Evolutionary conservation across 2,888 invertebrate species (phyloP).

Genomic region (Psylliodes chrysocephalus): DNA sequence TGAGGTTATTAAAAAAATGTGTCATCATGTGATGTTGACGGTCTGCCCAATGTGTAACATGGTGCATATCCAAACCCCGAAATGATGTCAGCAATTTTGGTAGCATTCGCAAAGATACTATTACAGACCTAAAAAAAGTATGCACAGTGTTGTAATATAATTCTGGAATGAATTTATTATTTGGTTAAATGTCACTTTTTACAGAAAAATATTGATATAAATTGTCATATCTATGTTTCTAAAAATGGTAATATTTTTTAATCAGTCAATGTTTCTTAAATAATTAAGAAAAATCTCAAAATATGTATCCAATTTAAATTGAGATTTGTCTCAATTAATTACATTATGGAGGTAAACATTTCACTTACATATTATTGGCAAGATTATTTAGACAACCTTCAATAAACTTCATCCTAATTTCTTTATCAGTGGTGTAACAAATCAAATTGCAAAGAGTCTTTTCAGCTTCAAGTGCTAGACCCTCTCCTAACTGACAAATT

Average conservation of each 20-base stretch:
- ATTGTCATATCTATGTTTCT: too few relatives aligned
- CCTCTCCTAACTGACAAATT: slow-evolving; percentile 88
- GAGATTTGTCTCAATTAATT: too few relatives aligned
- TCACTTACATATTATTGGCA: slow-evolving; percentile 79
- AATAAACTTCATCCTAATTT: slow-evolving; percentile 92
- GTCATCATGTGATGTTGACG: slow-evolving; percentile 93
- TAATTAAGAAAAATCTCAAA: too few relatives aligned
- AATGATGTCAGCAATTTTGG: slow-evolving; percentile 92
- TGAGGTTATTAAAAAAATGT: slow-evolving; percentile 88
- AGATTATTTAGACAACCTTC: slow-evolving; percentile 93
- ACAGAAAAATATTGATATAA: too few relatives aligned
- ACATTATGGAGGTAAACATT: too few relatives aligned
- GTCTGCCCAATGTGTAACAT: slow-evolving; percentile 93
- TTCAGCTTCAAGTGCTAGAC: slow-evolving; percentile 91
- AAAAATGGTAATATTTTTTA: too few relatives aligned
- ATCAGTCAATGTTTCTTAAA: too few relatives aligned
- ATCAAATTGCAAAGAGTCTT: slow-evolving; percentile 89
- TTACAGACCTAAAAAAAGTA: slow-evolving; percentile 83
- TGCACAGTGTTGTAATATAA: too few relatives aligned
- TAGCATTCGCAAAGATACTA: slow-evolving; percentile 86
- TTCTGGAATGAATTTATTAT: too few relatives aligned
- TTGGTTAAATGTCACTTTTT: too few relatives aligned
- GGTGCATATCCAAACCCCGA: slow-evolving; percentile 86
- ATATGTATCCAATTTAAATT: too few relatives aligned
- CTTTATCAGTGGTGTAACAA: slow-evolving; percentile 89